These are phyloP conservation scores for Tonatia bakeri DNA, from an alignment of 2,113 vertebrate genomes.

Conservation along the genomic window DNA sequence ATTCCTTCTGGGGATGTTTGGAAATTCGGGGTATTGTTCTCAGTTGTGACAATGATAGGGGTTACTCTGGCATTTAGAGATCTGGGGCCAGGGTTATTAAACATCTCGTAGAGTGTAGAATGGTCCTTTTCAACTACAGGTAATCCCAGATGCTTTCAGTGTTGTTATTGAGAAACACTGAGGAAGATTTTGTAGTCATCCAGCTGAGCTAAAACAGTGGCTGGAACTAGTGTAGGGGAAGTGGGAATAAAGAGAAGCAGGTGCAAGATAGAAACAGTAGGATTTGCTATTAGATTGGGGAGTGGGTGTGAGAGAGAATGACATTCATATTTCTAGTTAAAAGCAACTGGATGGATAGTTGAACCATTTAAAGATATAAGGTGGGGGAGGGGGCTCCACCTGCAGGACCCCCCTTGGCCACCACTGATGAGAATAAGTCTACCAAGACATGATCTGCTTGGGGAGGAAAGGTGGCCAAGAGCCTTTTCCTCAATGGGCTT, in stretches of 20 bases:
- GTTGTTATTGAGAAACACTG: not conserved
- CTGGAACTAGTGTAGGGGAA: not conserved
- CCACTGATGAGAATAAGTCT: too few species aligned
- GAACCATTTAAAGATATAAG: constrained; percentile 2
- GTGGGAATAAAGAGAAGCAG: not conserved
- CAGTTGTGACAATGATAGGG: not conserved
- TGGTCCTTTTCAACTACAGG: not conserved
- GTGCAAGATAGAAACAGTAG: not conserved
- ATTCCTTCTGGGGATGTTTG: not conserved
- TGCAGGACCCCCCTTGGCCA: too few species aligned
- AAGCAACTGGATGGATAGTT: not conserved
- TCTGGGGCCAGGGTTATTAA: not conserved
- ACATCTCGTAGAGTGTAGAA: not conserved
- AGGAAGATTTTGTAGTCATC: not conserved
- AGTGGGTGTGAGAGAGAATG: not conserved
- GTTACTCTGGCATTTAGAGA: not conserved
- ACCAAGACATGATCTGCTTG: too few species aligned
- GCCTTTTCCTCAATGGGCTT: too few species aligned
- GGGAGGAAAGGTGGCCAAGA: too few species aligned
- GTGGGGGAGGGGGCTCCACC: too few species aligned
- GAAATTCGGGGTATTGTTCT: not conserved
- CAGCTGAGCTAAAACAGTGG: not conserved
- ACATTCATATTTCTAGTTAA: not conserved
- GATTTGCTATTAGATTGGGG: not conserved
- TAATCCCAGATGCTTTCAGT: not conserved